These are phyloP conservation scores for Toxotes lorentzi DNA, from an alignment of 2,797 vertebrate species.

Conservation along the genomic window DNA sequence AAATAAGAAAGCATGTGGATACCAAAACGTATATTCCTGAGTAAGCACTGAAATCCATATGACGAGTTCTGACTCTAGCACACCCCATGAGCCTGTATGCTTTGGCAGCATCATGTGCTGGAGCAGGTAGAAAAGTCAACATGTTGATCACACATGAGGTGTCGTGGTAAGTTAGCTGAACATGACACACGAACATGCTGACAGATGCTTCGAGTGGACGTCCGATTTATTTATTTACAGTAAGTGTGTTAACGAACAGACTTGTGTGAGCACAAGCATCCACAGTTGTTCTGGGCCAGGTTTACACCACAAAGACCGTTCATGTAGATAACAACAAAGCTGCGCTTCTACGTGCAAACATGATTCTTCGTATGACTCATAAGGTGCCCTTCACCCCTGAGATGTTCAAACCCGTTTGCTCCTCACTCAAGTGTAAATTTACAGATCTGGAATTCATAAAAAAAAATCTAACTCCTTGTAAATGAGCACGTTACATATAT, in stretches of 20 bases:
- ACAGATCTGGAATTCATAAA: background rate
- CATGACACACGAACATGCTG: background rate
- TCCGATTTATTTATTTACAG: background rate
- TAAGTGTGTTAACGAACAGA: background rate
- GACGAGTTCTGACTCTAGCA: constrained; percentile 46
- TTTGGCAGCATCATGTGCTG: background rate
- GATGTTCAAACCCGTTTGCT: background rate
- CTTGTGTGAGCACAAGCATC: background rate
- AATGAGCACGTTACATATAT: background rate
- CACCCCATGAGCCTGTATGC: constrained; percentile 43
- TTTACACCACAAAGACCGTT: background rate
- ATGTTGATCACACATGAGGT: constrained; percentile 12
- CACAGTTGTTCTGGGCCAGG: background rate
- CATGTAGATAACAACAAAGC: constrained; percentile 13
- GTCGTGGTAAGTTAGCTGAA: background rate
- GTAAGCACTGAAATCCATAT: constrained; percentile 58
- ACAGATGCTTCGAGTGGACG: background rate
- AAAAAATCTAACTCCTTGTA: background rate
- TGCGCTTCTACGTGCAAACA: background rate
- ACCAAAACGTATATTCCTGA: constrained; percentile 51
- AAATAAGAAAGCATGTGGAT: constrained; percentile 60
- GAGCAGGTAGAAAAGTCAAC: background rate
- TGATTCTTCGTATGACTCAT: background rate
- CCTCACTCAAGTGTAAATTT: background rate
- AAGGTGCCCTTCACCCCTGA: background rate